Conservation (phyloP, 2,888 invertebrate species). For the Ichneumoninae sp. region DNA sequence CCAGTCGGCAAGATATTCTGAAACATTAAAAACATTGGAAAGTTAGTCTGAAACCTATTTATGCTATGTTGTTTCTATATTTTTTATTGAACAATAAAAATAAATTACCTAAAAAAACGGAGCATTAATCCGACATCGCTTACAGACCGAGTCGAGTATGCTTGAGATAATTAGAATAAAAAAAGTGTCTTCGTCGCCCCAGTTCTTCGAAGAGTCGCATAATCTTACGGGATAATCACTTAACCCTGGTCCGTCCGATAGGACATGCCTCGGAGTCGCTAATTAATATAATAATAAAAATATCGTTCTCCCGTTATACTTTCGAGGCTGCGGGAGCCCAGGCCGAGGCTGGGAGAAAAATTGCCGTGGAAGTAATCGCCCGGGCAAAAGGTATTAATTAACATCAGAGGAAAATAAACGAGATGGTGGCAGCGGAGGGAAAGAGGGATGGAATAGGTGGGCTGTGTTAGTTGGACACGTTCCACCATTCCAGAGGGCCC, state of each 20-base stretch:
- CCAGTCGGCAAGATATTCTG: too few relatives aligned
- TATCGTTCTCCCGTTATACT: slow-evolving; percentile 15
- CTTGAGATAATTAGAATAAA: neutral
- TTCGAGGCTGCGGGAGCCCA: neutral
- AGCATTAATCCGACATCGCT: neutral
- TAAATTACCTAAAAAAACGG: neutral
- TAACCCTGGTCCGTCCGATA: neutral
- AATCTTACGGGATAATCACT: neutral
- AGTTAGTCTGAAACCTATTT: too few relatives aligned
- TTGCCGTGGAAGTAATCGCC: slow-evolving; percentile 48
- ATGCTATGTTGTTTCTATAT: too few relatives aligned
- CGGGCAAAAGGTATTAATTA: slow-evolving; percentile 59
- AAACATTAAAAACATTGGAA: too few relatives aligned
- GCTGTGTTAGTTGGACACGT: slow-evolving; percentile 49
- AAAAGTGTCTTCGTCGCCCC: neutral
- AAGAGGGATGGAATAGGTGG: slow-evolving; percentile 38
- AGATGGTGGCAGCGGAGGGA: slow-evolving; percentile 4
- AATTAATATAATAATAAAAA: slow-evolving; percentile 36
- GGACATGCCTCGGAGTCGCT: slow-evolving; percentile 8
- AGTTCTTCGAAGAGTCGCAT: neutral
- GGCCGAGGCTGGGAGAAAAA: slow-evolving; percentile 39
- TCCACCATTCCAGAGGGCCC: slow-evolving; percentile 23
- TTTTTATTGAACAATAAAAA: neutral
- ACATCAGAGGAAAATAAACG: slow-evolving; percentile 49
- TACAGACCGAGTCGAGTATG: neutral